A percentile compares a stretch with the other conserved stretches of the same genome.
Evolutionary conservation across 2,797 vertebrate species (phyloP).

Genomic region (Rhinatrema bivittatum): DNA sequence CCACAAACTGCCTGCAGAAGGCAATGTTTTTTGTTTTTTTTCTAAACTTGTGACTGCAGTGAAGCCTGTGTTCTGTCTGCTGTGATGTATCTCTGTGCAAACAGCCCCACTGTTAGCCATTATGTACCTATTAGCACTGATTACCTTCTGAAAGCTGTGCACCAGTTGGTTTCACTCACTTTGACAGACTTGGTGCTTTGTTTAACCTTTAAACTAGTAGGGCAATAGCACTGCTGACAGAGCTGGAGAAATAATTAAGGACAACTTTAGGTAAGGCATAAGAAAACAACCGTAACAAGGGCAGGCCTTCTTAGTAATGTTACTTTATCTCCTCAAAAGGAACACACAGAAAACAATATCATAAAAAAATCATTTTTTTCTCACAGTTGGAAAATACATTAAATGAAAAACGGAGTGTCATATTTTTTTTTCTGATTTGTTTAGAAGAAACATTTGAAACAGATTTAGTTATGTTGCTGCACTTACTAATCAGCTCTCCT

Average conservation of each 20-base stretch:
- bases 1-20: slow-evolving; percentile 2
- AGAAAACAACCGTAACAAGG: slow-evolving; percentile 62
- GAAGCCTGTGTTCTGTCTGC: slow-evolving; percentile 67
- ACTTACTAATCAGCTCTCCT: too few relatives aligned
- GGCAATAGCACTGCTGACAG: slow-evolving; percentile 62
- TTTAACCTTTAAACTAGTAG: slow-evolving; percentile 86
- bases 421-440: too few relatives aligned
- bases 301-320: too few relatives aligned
- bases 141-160: slow-evolving; percentile 88
- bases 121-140: slow-evolving; percentile 98
- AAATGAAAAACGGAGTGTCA: too few relatives aligned
- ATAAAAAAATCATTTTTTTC: too few relatives aligned
- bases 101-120: slow-evolving; percentile 86
- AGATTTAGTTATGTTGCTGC: too few relatives aligned
- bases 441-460: too few relatives aligned
- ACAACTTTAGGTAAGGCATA: slow-evolving; percentile 53
- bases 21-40: slow-evolving; percentile 46
- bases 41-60: slow-evolving; percentile 44
- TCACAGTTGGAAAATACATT: too few relatives aligned
- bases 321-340: slow-evolving; percentile 25
- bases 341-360: too few relatives aligned
- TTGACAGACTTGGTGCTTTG: slow-evolving; percentile 86
- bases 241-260: slow-evolving; percentile 70
- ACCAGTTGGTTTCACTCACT: slow-evolving; percentile 92
- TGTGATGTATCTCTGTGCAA: slow-evolving; percentile 82